Conservation (phyloP, 2,113 vertebrate genomes). For the Sakesphorus luctuosus region DNA sequence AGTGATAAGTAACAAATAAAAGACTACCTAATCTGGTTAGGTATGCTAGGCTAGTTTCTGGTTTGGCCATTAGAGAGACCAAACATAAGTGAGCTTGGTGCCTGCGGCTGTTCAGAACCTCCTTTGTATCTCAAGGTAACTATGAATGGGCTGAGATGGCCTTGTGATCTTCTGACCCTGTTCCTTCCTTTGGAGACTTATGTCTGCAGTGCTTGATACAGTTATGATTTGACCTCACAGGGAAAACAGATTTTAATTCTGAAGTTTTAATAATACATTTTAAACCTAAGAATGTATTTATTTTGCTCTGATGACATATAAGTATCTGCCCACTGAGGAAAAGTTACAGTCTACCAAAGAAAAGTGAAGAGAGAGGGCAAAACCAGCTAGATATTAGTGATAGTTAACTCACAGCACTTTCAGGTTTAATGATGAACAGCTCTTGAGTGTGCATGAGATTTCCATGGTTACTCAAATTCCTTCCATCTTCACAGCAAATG, state of each 20-base stretch:
- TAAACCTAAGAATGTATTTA: neutral
- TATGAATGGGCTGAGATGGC: neutral
- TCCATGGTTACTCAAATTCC: slow-evolving; percentile 31
- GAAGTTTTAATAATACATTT: neutral
- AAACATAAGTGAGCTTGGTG: neutral
- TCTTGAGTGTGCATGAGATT: neutral
- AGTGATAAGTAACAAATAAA: neutral
- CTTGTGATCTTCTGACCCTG: neutral
- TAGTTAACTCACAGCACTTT: neutral
- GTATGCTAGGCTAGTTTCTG: neutral
- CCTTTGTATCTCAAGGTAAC: neutral
- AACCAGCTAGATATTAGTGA: neutral
- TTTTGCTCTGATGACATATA: neutral
- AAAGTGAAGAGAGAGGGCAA: neutral
- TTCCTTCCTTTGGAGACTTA: neutral
- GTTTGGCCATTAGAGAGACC: neutral
- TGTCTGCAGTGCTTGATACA: neutral
- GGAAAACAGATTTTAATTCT: neutral
- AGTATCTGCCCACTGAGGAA: neutral
- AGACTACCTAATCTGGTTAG: neutral
- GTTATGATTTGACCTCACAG: neutral
- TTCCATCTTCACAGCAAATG: slow-evolving; percentile 21
- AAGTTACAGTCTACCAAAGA: neutral
- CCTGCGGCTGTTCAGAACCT: neutral
- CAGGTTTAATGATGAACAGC: neutral